Conservation (phyloP, 2,113 vertebrate genomes). For the Poeciliopsis prolifica region DNA sequence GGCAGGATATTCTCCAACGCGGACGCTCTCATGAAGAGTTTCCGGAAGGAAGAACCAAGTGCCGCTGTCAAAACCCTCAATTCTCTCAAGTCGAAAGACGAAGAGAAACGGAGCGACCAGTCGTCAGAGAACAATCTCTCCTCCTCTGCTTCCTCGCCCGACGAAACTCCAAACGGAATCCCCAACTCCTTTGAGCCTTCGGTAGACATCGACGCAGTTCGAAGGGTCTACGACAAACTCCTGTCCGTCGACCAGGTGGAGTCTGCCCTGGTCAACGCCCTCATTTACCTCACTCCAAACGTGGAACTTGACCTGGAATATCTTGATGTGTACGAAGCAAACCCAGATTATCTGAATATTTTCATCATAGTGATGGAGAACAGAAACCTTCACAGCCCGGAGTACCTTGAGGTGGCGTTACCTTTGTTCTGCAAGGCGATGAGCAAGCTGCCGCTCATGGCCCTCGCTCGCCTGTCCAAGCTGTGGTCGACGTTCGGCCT, state of each 20-base stretch:
- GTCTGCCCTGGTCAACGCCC: slow-evolving; percentile 93
- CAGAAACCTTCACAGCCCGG: slow-evolving; percentile 95
- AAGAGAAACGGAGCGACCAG: slow-evolving; percentile 87
- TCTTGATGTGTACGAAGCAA: slow-evolving; percentile 92
- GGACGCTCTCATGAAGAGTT: slow-evolving; percentile 91
- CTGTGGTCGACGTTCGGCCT: slow-evolving; percentile 90
- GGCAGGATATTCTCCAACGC: slow-evolving; percentile 94
- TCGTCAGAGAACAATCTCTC: slow-evolving; percentile 76
- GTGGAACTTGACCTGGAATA: slow-evolving; percentile 97
- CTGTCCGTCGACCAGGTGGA: slow-evolving; percentile 91
- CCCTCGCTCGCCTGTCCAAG: slow-evolving; percentile 88
- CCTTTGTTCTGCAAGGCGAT: slow-evolving; percentile 98
- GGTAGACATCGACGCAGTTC: slow-evolving; percentile 90
- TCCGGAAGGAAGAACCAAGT: slow-evolving; percentile 86
- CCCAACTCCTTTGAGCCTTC: slow-evolving; percentile 85
- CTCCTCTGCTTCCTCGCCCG: slow-evolving; percentile 74
- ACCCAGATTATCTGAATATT: slow-evolving; percentile 96
- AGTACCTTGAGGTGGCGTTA: slow-evolving; percentile 95
- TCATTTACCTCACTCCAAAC: slow-evolving; percentile 95
- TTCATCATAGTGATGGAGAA: slow-evolving; percentile 98
- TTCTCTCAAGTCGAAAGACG: slow-evolving; percentile 79
- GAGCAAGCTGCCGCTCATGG: slow-evolving; percentile 93
- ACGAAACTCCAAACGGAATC: slow-evolving; percentile 80
- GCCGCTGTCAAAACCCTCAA: slow-evolving; percentile 85
- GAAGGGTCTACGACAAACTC: slow-evolving; percentile 90